Base-by-base conservation (phyloP, 2,797 vertebrate species). In the Galagoides demidoff region DNA sequence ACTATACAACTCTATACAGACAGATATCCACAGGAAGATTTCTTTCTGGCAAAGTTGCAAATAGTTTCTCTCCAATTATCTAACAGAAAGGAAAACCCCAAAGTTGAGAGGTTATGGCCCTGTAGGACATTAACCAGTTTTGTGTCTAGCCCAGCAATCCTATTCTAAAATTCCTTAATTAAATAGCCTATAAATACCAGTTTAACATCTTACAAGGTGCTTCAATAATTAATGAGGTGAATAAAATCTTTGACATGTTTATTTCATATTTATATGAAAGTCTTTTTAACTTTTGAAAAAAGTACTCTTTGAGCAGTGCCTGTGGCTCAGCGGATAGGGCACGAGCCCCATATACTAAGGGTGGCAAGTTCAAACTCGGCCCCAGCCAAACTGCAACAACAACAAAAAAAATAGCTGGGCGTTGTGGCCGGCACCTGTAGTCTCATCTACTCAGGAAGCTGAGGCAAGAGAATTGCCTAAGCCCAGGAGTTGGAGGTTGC, bases 201-300 rank as follows among this genome's bases (percentile, higher is more conserved):
- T 66, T 71, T 68, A 59, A 83, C n/a, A 70, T 39, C 39, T 83
- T 45, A 68, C 8, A 90, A 49, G 8, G 79, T 34, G 25, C 29
- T n/a, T 70, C 17, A 61, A 70, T 79, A 77, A 79, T 85, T 79
- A 78, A 82, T 49, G 20, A 83, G n/a, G 4, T 87, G 27, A 83
- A 76, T 39, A 88, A 83, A 82, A 68, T 37, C 16, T 77, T 43
- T 61, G 55, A 27, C 37, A 85, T 17, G 29, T 31, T 92, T 77
- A 82, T 59, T 87, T 66, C 23, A 86, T 52, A 37, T 57, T 93
- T 93, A 63, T 45, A 74, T 85, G 49, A 90, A 70, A 90, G 90
- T 86, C 8, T 34, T 84, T 87, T 81, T 66, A 86, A 34, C 19
- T 76, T 94, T 61, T 43, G 34, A 52, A 82, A 93, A 66, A 68